These are phyloP conservation scores for Dasysyrphus tricinctus DNA, from an alignment of 2,888 invertebrate genomes.

Conservation along the genomic window DNA sequence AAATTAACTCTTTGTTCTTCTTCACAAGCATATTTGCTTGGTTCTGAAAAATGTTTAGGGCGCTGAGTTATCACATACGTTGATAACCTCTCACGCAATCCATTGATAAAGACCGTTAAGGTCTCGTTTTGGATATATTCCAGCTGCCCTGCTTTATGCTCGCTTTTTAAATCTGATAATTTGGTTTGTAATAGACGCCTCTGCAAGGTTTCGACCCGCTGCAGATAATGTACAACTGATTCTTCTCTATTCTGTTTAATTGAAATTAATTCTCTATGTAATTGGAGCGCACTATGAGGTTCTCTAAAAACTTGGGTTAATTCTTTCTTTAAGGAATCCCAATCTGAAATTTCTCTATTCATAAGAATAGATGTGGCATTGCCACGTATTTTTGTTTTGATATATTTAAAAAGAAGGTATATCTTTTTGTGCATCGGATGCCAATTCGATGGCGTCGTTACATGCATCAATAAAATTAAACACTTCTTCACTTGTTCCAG, in stretches of 20 bases:
- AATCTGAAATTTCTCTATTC: too few species aligned
- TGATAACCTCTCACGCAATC: not conserved
- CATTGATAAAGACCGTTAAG: not conserved
- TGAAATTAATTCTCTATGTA: too few species aligned
- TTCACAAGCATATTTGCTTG: constrained; percentile 8
- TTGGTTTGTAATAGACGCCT: not conserved
- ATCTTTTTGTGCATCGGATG: constrained; percentile 3
- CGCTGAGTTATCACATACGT: not conserved
- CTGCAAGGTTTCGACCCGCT: too few species aligned
- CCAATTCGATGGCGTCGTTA: not conserved
- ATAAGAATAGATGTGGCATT: too few species aligned
- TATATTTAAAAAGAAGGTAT: not conserved
- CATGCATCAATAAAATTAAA: too few species aligned
- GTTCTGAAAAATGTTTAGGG: not conserved
- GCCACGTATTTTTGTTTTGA: not conserved
- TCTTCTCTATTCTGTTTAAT: too few species aligned
- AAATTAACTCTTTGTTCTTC: not conserved
- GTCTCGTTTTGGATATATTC: constrained; percentile 2
- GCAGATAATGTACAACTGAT: too few species aligned
- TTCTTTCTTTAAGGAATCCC: too few species aligned
- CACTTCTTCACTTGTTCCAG: too few species aligned
- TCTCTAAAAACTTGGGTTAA: too few species aligned
- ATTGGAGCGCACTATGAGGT: too few species aligned
- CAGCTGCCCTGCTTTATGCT: constrained; percentile 1
- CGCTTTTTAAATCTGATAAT: constrained; percentile 2